Conservation (phyloP, 2,797 vertebrate genomes). For the Mareca strepera region DNA sequence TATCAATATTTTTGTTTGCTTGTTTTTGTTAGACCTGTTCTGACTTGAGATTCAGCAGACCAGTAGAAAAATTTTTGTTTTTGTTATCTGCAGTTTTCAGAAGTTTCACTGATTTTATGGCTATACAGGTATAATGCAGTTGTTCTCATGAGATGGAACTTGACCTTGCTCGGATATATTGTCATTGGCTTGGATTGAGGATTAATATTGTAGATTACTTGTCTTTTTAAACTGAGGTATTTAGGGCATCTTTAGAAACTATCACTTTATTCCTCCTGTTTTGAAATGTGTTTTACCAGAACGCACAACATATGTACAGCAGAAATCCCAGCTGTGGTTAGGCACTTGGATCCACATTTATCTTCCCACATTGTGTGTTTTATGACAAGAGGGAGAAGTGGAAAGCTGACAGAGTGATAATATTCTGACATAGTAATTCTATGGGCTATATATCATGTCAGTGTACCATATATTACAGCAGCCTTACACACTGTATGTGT, state of each 20-base stretch:
- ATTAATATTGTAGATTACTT: not conserved
- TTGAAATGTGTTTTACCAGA: not conserved
- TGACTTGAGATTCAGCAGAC: not conserved
- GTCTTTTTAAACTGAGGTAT: not conserved
- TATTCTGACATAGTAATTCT: not conserved
- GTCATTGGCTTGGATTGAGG: not conserved
- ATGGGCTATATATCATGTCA: not conserved
- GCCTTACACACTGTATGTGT: fast-evolving
- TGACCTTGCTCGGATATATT: not conserved
- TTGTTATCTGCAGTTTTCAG: not conserved
- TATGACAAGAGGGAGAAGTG: not conserved
- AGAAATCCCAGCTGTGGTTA: not conserved
- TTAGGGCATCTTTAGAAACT: not conserved
- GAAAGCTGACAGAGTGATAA: not conserved
- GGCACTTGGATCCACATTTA: not conserved
- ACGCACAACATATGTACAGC: not conserved
- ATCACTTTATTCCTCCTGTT: not conserved
- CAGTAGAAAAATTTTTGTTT: not conserved
- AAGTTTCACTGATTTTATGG: not conserved
- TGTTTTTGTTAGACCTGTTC: not conserved
- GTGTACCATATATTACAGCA: not conserved
- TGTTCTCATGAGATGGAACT: not conserved
- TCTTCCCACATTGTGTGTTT: not conserved
- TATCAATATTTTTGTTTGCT: not conserved
- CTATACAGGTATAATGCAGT: not conserved